Evolutionary conservation across 2,888 invertebrate species (phyloP).

Genomic region (Parapristionchus giblindavisi): DNA sequence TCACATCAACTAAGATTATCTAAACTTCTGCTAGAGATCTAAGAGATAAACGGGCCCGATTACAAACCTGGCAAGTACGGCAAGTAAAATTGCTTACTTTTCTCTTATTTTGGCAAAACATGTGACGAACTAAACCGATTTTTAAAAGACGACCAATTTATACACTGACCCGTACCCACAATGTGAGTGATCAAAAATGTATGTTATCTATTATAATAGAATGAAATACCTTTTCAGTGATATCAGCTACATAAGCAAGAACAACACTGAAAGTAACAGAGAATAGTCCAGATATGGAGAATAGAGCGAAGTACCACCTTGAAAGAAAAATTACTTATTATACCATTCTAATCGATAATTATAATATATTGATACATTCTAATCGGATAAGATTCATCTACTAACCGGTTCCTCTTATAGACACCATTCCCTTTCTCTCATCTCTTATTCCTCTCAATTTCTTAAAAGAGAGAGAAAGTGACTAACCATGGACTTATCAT

Average conservation of each 20-base stretch:
- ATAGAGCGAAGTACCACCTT: constrained; percentile 97
- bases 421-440: too few relatives aligned
- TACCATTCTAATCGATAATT: neutral
- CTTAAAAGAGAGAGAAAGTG: neutral
- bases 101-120: too few relatives aligned
- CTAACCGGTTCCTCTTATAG: constrained; percentile 32
- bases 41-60: neutral
- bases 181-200: neutral
- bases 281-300: constrained; percentile 97
- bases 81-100: too few relatives aligned
- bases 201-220: neutral
- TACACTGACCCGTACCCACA: too few relatives aligned
- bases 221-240: constrained; percentile 82
- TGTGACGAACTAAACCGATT: neutral
- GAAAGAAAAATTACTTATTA: constrained; percentile 43
- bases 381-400: constrained; percentile 25
- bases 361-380: neutral
- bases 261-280: constrained; percentile 99
- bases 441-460: constrained; percentile 13
- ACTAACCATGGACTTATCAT: constrained; percentile 91
- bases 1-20: too few relatives aligned
- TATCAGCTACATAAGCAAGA: constrained; percentile 98
- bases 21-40: neutral
- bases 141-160: too few relatives aligned
- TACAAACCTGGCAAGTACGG: too few relatives aligned